Evolutionary conservation across 1,140 invertebrate species (phyloP).

Genomic region (Aphelenchoides avenae): DNA sequence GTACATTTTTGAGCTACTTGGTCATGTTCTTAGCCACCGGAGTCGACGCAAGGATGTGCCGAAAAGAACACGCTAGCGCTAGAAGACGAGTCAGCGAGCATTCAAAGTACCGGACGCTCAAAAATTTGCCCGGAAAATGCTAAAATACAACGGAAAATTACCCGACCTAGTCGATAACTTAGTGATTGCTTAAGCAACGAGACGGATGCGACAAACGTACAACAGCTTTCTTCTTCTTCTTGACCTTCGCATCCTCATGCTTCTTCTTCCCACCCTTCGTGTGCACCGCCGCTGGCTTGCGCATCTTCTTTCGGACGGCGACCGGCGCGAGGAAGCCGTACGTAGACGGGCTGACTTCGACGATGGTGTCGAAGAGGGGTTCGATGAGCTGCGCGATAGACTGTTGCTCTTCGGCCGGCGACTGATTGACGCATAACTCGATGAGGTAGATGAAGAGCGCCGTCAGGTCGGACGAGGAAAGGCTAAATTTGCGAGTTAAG

Average conservation of each 20-base stretch:
- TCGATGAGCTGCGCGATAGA: conserved; percentile 25
- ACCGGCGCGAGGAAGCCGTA: conserved; percentile 8
- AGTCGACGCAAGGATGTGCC: too few species aligned
- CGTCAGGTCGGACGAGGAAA: conserved; percentile 8
- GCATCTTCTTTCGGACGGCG: not conserved
- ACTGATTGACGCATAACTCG: conserved; percentile 27
- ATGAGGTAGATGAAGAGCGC: conserved; percentile 19
- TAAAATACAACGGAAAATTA: too few species aligned
- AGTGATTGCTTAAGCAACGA: not conserved
- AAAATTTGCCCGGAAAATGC: too few species aligned
- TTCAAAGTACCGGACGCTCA: too few species aligned
- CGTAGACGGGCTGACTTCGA: not conserved
- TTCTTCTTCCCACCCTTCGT: not conserved
- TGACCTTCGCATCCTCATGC: conserved; percentile 19
- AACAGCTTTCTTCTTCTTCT: conserved; percentile 10
- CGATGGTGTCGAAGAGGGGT: conserved; percentile 17
- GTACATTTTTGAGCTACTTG: too few species aligned
- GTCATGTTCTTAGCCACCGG: too few species aligned
- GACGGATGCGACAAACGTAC: not conserved
- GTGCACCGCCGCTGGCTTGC: not conserved
- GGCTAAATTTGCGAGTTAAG: too few species aligned
- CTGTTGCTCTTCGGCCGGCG: conserved; percentile 22
- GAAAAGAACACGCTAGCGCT: too few species aligned
- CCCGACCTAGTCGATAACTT: too few species aligned
- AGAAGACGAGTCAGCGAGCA: too few species aligned